Conservation (phyloP, 2,888 invertebrate species). For the Phasia obesa region DNA sequence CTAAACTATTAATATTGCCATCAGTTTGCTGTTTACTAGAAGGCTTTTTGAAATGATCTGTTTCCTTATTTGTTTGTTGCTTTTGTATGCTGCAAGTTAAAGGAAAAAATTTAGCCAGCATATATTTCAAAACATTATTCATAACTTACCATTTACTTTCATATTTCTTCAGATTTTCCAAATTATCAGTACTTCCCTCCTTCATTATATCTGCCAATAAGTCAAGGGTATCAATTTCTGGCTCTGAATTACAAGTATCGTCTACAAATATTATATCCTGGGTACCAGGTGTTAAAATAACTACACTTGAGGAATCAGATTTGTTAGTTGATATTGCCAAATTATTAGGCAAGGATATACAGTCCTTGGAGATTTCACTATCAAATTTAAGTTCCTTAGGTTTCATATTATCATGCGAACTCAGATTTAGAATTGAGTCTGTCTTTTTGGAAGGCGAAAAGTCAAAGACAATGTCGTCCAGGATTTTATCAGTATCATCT, state of each 20-base stretch:
- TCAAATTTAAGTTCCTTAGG: conserved; percentile 42
- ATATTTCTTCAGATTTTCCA: conserved; percentile 73
- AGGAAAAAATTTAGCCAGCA: not conserved
- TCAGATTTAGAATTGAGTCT: not conserved
- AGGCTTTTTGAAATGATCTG: conserved; percentile 30
- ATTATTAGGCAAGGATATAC: conserved; percentile 18
- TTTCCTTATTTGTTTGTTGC: conserved; percentile 35
- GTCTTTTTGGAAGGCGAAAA: conserved; percentile 65
- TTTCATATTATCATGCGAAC: not conserved
- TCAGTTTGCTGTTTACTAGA: not conserved
- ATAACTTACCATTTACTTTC: conserved; percentile 73
- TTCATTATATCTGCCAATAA: conserved; percentile 74
- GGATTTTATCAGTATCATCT: conserved; percentile 51
- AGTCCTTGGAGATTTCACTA: conserved; percentile 31
- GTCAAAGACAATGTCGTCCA: conserved; percentile 73
- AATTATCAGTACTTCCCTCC: conserved; percentile 57
- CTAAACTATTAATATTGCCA: not conserved
- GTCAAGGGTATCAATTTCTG: conserved; percentile 75
- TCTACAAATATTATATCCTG: conserved; percentile 80
- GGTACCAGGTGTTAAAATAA: conserved; percentile 78
- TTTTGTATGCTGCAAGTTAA: conserved; percentile 58
- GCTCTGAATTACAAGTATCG: conserved; percentile 74
- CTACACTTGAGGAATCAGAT: conserved; percentile 73
- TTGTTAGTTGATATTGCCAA: conserved; percentile 6
- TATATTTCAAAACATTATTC: not conserved